These are phyloP conservation scores for Tipula lateralis DNA, from an alignment of 2,888 invertebrate genomes.

Conservation along the genomic window DNA sequence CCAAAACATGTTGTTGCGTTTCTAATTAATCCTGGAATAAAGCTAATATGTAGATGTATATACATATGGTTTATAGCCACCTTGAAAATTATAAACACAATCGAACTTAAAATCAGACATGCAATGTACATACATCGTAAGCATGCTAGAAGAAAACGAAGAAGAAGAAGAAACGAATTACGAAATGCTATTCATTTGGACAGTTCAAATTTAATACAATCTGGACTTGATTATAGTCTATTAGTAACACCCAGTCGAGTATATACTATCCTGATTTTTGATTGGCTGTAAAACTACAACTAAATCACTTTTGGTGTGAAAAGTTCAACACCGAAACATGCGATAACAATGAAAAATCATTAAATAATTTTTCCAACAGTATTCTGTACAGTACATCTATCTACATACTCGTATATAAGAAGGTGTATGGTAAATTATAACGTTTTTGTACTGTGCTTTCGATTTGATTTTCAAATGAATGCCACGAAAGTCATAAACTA, in stretches of 20 bases:
- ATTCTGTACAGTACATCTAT: not conserved
- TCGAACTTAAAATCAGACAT: not conserved
- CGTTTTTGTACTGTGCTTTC: not conserved
- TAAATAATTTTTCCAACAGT: not conserved
- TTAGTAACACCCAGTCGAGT: not conserved
- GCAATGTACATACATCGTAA: not conserved
- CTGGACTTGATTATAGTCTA: not conserved
- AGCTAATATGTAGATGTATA: not conserved
- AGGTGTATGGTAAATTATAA: not conserved
- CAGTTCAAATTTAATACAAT: not conserved
- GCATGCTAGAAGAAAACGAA: not conserved
- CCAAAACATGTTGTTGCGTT: not conserved
- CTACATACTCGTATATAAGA: not conserved
- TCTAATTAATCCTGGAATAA: not conserved
- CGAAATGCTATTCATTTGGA: not conserved
- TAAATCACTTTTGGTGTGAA: slow-evolving; percentile 19
- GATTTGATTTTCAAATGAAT: not conserved
- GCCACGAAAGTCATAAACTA: not conserved
- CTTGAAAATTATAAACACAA: not conserved
- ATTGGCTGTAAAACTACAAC: not conserved
- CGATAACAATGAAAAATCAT: not conserved
- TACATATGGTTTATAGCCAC: not conserved
- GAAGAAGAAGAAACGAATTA: not conserved
- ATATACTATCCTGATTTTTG: not conserved
- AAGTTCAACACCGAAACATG: not conserved